phyloP scores from a whole-genome alignment of 2,797 vertebrate genomes.

The Bucorvus abyssinicus region DNA sequence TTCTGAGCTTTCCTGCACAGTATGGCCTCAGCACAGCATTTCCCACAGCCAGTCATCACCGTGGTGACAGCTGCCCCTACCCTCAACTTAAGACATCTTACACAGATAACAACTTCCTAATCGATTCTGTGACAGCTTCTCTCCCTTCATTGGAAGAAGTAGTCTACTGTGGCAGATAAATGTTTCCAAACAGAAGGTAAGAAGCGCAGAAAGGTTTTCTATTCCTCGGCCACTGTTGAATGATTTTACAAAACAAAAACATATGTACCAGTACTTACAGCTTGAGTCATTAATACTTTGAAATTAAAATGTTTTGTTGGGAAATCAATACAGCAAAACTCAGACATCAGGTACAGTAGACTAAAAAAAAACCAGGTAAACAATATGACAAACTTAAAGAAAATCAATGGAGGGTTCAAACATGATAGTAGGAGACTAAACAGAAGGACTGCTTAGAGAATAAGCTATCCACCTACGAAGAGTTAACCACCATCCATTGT shows the following conservation, averaged over 20 bases:
- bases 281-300: constrained; percentile 62
- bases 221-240: neutral
- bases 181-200: neutral
- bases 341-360: constrained; percentile 47
- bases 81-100: neutral
- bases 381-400: constrained; percentile 53
- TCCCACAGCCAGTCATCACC: neutral
- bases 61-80: neutral
- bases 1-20: rapidly evolving
- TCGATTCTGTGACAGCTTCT: neutral
- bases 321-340: constrained; percentile 73
- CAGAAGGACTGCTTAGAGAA: constrained; percentile 27
- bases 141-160: neutral
- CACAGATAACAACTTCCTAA: neutral
- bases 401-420: constrained; percentile 71
- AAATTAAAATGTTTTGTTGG: constrained; percentile 70
- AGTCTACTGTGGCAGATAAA: neutral
- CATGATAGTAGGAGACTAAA: constrained; percentile 42
- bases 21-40: neutral
- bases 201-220: neutral
- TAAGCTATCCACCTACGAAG: constrained; percentile 28
- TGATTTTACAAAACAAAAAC: constrained; percentile 46
- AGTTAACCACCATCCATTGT: neutral
- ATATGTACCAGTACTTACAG: neutral
- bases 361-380: constrained; percentile 32